Evolutionary conservation across 2,113 vertebrate species (phyloP).

Genomic region (Rhinolophus sinicus): DNA sequence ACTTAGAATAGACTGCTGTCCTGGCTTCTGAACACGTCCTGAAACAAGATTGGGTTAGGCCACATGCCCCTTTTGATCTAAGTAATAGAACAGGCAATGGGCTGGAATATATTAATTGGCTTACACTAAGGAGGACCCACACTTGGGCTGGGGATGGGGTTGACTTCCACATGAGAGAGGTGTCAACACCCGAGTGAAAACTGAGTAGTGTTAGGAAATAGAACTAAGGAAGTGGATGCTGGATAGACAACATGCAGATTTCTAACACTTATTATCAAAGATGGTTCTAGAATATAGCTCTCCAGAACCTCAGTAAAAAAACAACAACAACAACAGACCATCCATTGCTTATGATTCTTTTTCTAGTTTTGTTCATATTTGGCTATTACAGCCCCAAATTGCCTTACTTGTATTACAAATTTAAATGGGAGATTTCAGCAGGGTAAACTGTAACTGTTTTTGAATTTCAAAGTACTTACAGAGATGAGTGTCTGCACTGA

Average conservation of each 20-base stretch:
- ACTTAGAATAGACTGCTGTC: background rate
- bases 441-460: background rate
- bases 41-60: background rate
- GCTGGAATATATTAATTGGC: rapidly evolving
- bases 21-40: background rate
- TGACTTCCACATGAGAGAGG: background rate
- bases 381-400: background rate
- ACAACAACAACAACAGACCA: rapidly evolving
- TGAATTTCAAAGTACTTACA: background rate
- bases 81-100: background rate
- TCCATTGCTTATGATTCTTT: background rate
- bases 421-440: background rate
- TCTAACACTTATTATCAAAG: background rate
- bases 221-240: background rate
- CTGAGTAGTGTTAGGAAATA: background rate
- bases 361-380: background rate
- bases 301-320: background rate
- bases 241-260: background rate
- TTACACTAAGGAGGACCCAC: background rate
- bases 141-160: rapidly evolving
- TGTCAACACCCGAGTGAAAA: background rate
- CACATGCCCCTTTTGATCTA: rapidly evolving
- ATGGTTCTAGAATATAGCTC: no score
- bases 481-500: background rate
- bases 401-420: background rate